A percentile compares a stretch with the other conserved stretches of the same genome.
Conservation (phyloP, 2,888 invertebrate genomes). For the Germaria angustata region DNA sequence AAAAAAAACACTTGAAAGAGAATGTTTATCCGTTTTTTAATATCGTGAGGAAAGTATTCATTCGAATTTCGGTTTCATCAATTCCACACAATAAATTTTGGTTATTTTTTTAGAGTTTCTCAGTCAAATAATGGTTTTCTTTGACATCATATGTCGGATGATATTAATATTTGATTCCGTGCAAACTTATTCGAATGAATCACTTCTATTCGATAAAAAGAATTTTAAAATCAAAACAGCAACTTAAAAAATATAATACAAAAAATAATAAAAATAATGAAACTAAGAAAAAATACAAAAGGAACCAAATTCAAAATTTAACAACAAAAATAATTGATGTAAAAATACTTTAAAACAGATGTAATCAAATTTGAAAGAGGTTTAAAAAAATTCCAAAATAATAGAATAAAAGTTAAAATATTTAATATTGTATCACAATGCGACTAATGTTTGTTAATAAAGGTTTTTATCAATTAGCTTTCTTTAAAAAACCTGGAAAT, state of each 20-base stretch:
- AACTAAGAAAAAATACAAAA: neutral
- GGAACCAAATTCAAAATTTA: neutral
- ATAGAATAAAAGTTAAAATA: neutral
- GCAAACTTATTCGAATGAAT: neutral
- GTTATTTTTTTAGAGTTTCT: too few species aligned
- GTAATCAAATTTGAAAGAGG: neutral
- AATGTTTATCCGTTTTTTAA: too few species aligned
- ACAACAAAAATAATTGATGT: neutral
- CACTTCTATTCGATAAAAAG: neutral
- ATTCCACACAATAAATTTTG: too few species aligned
- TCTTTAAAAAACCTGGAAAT: neutral
- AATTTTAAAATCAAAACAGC: neutral
- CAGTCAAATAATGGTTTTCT: too few species aligned
- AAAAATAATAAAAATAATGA: neutral
- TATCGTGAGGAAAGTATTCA: too few species aligned
- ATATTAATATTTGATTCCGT: too few species aligned
- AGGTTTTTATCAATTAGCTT: neutral
- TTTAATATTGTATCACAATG: conserved; percentile 1
- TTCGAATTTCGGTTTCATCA: too few species aligned
- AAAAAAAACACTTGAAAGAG: too few species aligned
- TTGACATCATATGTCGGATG: too few species aligned
- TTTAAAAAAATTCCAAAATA: neutral
- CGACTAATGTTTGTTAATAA: neutral
- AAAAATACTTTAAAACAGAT: neutral
- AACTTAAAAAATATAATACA: neutral